Evolutionary conservation across 2,797 vertebrate species (phyloP).

Genomic region (Gallirallus australis): DNA sequence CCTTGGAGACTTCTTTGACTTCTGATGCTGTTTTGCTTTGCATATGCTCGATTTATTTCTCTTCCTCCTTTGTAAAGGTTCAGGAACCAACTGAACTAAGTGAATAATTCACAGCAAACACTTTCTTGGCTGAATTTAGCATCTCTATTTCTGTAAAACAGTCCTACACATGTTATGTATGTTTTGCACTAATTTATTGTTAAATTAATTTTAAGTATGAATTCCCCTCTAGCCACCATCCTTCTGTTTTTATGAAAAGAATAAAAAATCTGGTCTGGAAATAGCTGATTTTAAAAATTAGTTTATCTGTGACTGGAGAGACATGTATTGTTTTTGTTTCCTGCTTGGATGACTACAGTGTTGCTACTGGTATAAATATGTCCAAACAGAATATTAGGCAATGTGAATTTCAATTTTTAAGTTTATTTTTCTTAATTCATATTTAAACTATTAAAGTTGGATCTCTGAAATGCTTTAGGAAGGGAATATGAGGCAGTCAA

Average conservation of each 20-base stretch:
- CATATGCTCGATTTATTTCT: neutral
- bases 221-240: neutral
- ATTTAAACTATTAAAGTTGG: neutral
- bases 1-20: conserved; percentile 57
- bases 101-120: conserved; percentile 40
- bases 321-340: neutral
- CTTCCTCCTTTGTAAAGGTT: neutral
- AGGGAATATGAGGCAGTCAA: neutral
- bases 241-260: conserved; percentile 18
- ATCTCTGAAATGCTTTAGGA: neutral
- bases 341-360: neutral
- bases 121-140: neutral
- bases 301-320: neutral
- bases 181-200: conserved; percentile 21
- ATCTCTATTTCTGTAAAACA: conserved; percentile 20
- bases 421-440: neutral
- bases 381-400: neutral
- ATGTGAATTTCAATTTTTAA: neutral
- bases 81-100: neutral
- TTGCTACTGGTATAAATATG: conserved; percentile 5
- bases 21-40: conserved; percentile 62
- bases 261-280: neutral
- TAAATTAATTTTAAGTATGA: conserved; percentile 19
- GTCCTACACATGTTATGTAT: neutral
- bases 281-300: neutral